Evolutionary conservation across 2,888 invertebrate genomes (phyloP), one percentile per base, ranked within the genome.

Genomic region (Salticus scenicus): DNA sequence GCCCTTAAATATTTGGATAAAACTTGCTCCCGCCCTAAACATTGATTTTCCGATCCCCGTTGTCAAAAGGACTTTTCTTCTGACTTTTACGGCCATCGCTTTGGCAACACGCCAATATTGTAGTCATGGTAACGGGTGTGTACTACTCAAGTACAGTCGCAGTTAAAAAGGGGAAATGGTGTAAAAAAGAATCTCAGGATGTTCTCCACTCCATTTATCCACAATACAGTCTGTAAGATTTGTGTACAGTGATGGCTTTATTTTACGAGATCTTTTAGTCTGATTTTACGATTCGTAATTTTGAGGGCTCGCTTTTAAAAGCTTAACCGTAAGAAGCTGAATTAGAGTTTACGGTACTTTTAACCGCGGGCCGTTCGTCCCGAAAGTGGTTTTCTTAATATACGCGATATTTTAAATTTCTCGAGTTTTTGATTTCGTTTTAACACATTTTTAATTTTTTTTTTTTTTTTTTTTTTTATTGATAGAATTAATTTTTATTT

Each of bases 1-100:
- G 57, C 57, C 57, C 57, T 57, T 24, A 57, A 57, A 57, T 57
- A 57, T 57, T 57, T 57, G 57, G 57, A 57, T 57, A 57, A 57
- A 57, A 57, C 57, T 57, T 24, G 57, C 24, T 57, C 57, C 57
- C 57, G 24, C 57, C 57, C 57, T 5, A 17, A 17, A 57, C 57
- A 57, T 57, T 57, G 57, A 57, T 57, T 57, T 57, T 57, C 57
- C 57, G 2, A 57, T 24, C 37, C 37, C 24, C 57, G 24, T 57
- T 57, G 57, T 57, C 57, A 57, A 57, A 57, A 57, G 57, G 24
- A 24, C 24, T 57, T 57, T 57, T 24, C 57, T 57, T 57, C 24
- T 57, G 57, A 57, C 57, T 57, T 57, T 57, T 57, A 57, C 57
- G 57, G 57, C 57, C 20, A 57, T 57, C 57, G 24, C 2, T 57